These are phyloP conservation scores for Nasonia longicornis DNA, from an alignment of 1,140 invertebrate genomes.

Conservation along the genomic window DNA sequence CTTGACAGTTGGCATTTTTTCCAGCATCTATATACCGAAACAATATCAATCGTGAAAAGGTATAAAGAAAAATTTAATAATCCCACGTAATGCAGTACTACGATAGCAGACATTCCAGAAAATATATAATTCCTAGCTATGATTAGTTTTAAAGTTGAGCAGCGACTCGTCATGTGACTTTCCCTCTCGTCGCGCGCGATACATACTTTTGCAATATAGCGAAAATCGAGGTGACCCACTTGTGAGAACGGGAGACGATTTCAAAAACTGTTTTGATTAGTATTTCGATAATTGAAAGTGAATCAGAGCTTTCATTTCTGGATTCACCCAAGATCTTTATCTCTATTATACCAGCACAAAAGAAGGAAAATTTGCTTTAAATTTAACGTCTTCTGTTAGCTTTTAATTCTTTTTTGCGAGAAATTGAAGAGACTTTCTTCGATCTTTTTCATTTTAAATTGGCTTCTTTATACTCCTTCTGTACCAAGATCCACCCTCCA, in stretches of 20 bases:
- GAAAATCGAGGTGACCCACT: conserved; percentile 13
- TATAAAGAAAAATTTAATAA: background rate
- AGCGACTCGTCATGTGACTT: conserved; percentile 26
- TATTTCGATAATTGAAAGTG: conserved; percentile 34
- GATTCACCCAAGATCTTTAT: background rate
- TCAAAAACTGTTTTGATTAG: conserved; percentile 35
- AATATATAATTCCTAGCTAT: background rate
- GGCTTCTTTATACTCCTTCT: background rate
- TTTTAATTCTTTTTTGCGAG: background rate
- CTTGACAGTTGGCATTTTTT: background rate
- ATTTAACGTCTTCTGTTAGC: conserved; percentile 9
- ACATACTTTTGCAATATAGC: conserved; percentile 12
- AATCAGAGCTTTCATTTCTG: conserved; percentile 24
- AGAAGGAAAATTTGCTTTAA: conserved; percentile 1
- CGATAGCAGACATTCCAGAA: background rate
- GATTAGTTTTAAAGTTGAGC: background rate
- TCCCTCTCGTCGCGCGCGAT: conserved; percentile 5
- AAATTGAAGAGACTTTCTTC: background rate
- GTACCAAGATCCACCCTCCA: too few relatives aligned
- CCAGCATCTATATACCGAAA: background rate
- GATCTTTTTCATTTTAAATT: background rate
- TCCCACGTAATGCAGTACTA: background rate
- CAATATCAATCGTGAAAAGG: background rate
- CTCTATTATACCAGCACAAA: background rate
- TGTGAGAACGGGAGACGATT: background rate